These are phyloP conservation scores for Rhabdomys pumilio DNA, from an alignment of 2,797 vertebrate species.

Conservation along the genomic window DNA sequence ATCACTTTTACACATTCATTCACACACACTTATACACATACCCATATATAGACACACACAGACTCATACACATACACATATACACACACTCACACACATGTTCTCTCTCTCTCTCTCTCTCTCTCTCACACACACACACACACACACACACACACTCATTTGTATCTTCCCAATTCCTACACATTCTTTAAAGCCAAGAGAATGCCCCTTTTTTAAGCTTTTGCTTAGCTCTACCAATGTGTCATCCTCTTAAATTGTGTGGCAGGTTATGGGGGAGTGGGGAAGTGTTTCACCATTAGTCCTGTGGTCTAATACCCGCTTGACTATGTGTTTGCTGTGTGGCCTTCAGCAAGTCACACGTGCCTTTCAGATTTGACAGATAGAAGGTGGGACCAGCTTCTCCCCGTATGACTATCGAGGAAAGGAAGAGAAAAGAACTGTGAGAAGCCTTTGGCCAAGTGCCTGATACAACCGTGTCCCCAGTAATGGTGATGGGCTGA, in stretches of 20 bases:
- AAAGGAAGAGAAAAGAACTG: background rate
- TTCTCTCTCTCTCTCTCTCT: too few species aligned
- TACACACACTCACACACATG: background rate
- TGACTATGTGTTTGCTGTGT: background rate
- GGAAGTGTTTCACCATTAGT: background rate
- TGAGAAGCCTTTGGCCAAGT: background rate
- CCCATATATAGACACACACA: background rate
- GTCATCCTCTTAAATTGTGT: background rate
- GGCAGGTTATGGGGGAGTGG: background rate
- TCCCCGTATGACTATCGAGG: background rate
- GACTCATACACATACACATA: background rate
- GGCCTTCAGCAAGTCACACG: background rate
- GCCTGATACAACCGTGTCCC: background rate
- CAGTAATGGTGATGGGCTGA: background rate
- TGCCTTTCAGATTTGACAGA: background rate
- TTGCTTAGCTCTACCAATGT: background rate
- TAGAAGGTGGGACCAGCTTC: too few species aligned
- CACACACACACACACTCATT: background rate
- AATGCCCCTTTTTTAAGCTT: background rate
- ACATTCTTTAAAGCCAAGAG: conserved; percentile 15
- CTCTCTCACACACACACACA: background rate
- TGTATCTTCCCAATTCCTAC: background rate
- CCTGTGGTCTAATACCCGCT: background rate
- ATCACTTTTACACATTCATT: too few species aligned
- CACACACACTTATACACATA: too few species aligned